Base-by-base conservation (phyloP, 2,113 vertebrate species). In the Heterotis niloticus region DNA sequence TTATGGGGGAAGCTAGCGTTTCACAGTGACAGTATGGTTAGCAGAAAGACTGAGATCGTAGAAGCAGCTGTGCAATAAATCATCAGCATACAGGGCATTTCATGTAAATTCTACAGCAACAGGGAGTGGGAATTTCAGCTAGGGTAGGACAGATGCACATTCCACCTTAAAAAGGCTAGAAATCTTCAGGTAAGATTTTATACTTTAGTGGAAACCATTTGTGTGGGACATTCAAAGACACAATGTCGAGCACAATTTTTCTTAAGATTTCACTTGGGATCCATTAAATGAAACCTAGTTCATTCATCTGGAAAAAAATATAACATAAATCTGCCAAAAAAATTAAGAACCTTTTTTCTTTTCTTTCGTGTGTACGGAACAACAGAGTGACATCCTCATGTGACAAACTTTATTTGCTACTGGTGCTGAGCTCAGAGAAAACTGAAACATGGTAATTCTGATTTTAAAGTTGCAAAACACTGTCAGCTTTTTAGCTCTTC, bases 151-250 rank as follows among this genome's bases (percentile, higher is more conserved):
- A 44, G 34, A 44, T 44, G 34, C 34, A 44, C 34, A 72, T 56
- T 44, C 4, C 70, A 72, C 54, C 1, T 24, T 9, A 72, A n/a
- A 18, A 71, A 24, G 17, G 60, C 20, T 24, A n/a, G 54, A 62
- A 56, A 20, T n/a, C 54, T 69, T 71, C 60, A 69, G 28, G 66
- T 71, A 34, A 23, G 66, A 56, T 18, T 71, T 59, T 60, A 57
- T 51, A 56, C 26, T 69, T 26, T 0, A 16, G 16, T 18, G 66
- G 12, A 77, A 11, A 23, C 28, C 7, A 59, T 75, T 60, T 28
- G 14, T 28, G 23, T 10, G 18, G 24, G 17, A 75, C 54, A 60
- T 78, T 70, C 14, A 69, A 59, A 69, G n/a, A 7, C 54, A 18
- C 12, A 28, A 51, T 1, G 14, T 14, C 56, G 57, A 23, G 24